Percentiles rank a stretch among this genome's conserved stretches.
Evolutionary conservation across 2,797 vertebrate genomes (phyloP).

Genomic region (Chelon auratus): DNA sequence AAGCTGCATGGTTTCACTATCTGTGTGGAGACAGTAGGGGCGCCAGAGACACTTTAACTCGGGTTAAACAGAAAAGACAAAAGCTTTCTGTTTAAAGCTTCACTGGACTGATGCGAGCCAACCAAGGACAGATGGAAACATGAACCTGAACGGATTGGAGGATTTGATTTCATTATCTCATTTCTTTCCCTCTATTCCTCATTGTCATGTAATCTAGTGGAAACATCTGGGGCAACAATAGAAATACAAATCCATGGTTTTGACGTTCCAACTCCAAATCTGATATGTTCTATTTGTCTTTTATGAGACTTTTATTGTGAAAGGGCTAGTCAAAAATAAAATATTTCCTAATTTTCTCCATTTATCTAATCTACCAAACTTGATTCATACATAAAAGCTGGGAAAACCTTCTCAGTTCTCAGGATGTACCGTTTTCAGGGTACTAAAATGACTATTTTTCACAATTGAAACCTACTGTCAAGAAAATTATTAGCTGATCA

Average conservation of each 20-base stretch:
- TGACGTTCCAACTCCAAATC: not conserved
- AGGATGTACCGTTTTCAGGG: too few relatives aligned
- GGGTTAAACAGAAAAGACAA: constrained; percentile 11
- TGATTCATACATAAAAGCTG: too few relatives aligned
- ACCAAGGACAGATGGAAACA: too few relatives aligned
- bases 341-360: not conserved
- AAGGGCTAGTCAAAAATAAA: not conserved
- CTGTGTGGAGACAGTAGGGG: constrained; percentile 48
- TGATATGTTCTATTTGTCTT: too few relatives aligned
- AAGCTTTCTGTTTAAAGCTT: constrained; percentile 7
- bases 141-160: too few relatives aligned
- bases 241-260: not conserved
- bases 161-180: not conserved
- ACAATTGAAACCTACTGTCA: not conserved
- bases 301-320: not conserved
- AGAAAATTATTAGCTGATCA: not conserved
- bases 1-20: constrained; percentile 21
- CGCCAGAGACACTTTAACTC: constrained; percentile 38
- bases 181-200: not conserved
- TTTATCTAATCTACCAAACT: too few relatives aligned
- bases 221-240: not conserved
- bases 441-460: not conserved
- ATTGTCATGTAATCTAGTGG: not conserved
- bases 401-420: too few relatives aligned
- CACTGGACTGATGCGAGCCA: not conserved